These are phyloP conservation scores for Lagopus muta DNA, from an alignment of 2,113 vertebrate species.

Conservation along the genomic window DNA sequence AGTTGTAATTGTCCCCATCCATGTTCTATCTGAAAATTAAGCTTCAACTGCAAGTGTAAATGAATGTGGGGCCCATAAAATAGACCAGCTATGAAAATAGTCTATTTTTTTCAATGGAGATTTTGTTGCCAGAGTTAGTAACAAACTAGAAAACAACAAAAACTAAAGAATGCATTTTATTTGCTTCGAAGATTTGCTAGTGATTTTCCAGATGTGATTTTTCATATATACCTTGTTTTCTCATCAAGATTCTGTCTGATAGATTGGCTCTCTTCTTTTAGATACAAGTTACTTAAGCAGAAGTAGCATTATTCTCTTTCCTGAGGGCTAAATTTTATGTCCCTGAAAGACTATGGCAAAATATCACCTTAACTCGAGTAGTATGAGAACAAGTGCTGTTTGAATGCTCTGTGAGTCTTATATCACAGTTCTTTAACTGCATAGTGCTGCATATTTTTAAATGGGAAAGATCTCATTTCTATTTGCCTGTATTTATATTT, in stretches of 20 bases:
- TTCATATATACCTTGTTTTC: background rate
- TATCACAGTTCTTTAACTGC: background rate
- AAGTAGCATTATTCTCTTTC: background rate
- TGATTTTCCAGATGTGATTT: background rate
- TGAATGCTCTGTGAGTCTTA: background rate
- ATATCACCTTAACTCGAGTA: background rate
- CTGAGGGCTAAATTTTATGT: background rate
- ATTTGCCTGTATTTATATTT: background rate
- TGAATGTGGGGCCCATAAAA: slow-evolving; percentile 61
- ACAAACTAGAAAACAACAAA: slow-evolving; percentile 26
- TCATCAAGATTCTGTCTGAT: background rate
- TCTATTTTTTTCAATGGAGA: slow-evolving; percentile 61
- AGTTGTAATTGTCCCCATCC: slow-evolving; percentile 37
- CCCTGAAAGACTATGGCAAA: background rate
- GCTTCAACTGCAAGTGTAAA: slow-evolving; percentile 47
- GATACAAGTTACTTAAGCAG: background rate
- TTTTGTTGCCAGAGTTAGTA: slow-evolving; percentile 38
- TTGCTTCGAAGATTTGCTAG: background rate
- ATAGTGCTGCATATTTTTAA: background rate
- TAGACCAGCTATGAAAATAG: slow-evolving; percentile 59
- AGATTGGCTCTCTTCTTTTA: background rate
- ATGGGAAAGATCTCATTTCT: background rate
- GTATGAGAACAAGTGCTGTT: background rate
- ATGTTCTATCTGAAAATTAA: slow-evolving; percentile 60
- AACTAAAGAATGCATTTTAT: background rate